These are phyloP conservation scores for Acinonyx jubatus DNA, from an alignment of 2,113 vertebrate genomes.

Conservation along the genomic window DNA sequence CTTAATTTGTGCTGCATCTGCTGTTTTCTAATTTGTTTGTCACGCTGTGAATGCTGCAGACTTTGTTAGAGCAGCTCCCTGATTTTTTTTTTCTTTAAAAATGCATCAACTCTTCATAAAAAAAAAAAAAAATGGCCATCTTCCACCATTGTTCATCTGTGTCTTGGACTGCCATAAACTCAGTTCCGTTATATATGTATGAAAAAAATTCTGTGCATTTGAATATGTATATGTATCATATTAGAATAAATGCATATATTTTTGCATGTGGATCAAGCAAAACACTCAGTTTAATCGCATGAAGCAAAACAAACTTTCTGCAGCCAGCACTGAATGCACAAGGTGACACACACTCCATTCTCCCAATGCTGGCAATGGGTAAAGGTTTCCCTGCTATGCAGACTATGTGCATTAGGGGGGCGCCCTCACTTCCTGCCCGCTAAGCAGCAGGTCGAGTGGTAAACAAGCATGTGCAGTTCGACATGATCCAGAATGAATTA, in stretches of 20 bases:
- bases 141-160: constrained; percentile 85
- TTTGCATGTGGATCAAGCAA: constrained; percentile 26
- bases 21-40: constrained; percentile 91
- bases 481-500: constrained; percentile 67
- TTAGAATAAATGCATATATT: constrained; percentile 54
- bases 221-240: constrained; percentile 4
- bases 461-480: constrained; percentile 61
- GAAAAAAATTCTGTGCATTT: constrained; percentile 22
- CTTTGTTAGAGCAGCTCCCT: constrained; percentile 83
- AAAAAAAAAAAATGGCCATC: constrained; percentile 77
- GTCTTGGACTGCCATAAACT: constrained; percentile 65
- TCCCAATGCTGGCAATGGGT: background rate
- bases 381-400: background rate
- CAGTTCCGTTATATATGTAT: constrained; percentile 9
- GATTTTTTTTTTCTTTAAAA: constrained; percentile 81
- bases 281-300: constrained; percentile 49
- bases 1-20: constrained; percentile 93
- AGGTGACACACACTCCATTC: background rate
- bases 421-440: background rate
- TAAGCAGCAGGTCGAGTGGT: constrained; percentile 66
- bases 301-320: constrained; percentile 54
- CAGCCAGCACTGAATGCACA: background rate
- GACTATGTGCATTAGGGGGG: constrained; percentile 29
- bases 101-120: constrained; percentile 79
- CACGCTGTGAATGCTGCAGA: constrained; percentile 87